phyloP scores from a whole-genome alignment of 1,140 invertebrate genomes.

The Drosophila saltans region DNA sequence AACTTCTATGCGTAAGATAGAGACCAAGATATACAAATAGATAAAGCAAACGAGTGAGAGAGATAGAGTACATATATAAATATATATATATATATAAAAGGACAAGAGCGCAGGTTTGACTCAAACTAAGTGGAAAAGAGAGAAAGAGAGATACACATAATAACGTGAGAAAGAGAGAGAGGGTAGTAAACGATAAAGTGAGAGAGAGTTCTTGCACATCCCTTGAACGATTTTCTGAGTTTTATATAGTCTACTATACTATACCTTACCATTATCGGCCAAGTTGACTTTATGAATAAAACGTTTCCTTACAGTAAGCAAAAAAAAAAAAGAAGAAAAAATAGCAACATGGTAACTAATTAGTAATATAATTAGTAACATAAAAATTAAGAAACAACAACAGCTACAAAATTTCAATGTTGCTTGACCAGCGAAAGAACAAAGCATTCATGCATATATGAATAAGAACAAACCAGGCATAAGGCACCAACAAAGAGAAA shows the following conservation, averaged over 20 bases:
- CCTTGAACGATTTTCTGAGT: background rate
- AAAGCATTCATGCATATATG: slow-evolving; percentile 80
- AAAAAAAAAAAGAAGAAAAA: background rate
- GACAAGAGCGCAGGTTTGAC: slow-evolving; percentile 10
- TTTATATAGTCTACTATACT: background rate
- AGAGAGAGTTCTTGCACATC: background rate
- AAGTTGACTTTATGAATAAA: no score
- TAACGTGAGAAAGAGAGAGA: background rate
- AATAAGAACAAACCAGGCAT: slow-evolving; percentile 78
- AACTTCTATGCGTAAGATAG: slow-evolving; percentile 58
- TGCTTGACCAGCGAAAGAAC: slow-evolving; percentile 44
- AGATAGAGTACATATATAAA: background rate
- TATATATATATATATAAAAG: background rate
- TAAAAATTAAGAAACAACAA: slow-evolving; percentile 24
- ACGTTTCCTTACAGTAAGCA: no score
- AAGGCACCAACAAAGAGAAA: slow-evolving; percentile 29
- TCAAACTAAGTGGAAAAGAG: background rate
- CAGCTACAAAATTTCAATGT: slow-evolving; percentile 58
- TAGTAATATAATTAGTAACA: slow-evolving; percentile 43
- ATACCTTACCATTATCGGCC: background rate
- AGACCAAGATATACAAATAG: slow-evolving; percentile 29
- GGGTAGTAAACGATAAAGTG: background rate
- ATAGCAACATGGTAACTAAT: slow-evolving; percentile 48
- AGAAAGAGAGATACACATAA: slow-evolving; percentile 3
- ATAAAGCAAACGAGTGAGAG: slow-evolving; percentile 11